These are phyloP conservation scores for Arion vulgaris DNA, from an alignment of 1,140 invertebrate genomes.

Conservation along the genomic window DNA sequence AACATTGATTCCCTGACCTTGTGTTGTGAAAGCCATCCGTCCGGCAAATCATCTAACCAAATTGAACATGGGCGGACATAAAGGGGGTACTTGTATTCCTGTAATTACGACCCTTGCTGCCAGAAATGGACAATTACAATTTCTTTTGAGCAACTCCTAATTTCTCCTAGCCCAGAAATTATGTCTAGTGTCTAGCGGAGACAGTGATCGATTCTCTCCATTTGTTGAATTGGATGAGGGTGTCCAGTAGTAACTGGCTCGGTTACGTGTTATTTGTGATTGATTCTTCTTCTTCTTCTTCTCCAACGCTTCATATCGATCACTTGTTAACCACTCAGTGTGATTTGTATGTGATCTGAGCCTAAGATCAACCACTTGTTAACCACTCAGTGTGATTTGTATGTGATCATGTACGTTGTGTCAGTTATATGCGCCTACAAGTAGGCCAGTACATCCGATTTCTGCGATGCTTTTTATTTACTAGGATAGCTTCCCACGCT, in stretches of 20 bases:
- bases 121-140: not conserved
- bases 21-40: constrained; percentile 6
- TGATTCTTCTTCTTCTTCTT: too few relatives aligned
- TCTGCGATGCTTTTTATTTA: too few relatives aligned
- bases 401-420: too few relatives aligned
- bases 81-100: not conserved
- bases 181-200: not conserved
- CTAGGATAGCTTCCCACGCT: too few relatives aligned
- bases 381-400: too few relatives aligned
- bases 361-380: too few relatives aligned
- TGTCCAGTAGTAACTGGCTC: not conserved
- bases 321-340: too few relatives aligned
- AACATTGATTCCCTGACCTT: not conserved
- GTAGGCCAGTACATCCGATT: too few relatives aligned
- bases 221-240: not conserved
- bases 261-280: not conserved
- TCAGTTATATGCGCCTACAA: too few relatives aligned
- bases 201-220: not conserved
- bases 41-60: not conserved
- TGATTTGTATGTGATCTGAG: too few relatives aligned
- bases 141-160: constrained; percentile 6
- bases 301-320: too few relatives aligned
- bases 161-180: not conserved
- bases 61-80: constrained; percentile 5
- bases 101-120: not conserved